Conservation (phyloP, 2,888 invertebrate genomes). For the Thecophora atra region DNA sequence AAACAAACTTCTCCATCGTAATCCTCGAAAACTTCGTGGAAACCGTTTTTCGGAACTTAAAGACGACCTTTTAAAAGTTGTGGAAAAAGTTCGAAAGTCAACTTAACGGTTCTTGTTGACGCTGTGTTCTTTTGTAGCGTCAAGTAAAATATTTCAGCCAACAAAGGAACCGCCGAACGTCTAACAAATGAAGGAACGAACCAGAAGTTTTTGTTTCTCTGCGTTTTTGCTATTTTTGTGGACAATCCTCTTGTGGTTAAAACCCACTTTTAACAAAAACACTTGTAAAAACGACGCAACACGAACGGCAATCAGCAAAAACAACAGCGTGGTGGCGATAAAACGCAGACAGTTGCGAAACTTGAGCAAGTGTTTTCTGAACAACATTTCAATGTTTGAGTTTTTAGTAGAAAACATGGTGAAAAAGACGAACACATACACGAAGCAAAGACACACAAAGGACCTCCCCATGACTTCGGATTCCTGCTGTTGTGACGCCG, state of each 20-base stretch:
- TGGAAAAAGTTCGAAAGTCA: not conserved
- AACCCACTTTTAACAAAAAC: constrained; percentile 4
- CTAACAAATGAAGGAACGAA: not conserved
- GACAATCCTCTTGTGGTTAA: not conserved
- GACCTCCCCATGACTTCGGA: not conserved
- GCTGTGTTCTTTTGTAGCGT: not conserved
- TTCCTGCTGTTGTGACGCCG: not conserved
- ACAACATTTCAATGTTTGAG: constrained; percentile 14
- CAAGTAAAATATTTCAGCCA: not conserved
- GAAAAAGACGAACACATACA: constrained; percentile 1
- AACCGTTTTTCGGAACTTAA: not conserved
- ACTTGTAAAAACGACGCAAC: constrained; percentile 3
- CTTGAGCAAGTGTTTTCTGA: constrained; percentile 14
- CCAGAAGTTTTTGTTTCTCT: not conserved
- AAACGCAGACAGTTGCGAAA: constrained; percentile 14
- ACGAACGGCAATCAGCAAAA: constrained; percentile 7
- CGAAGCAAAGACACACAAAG: not conserved
- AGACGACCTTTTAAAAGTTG: not conserved
- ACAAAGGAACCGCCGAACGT: too few relatives aligned
- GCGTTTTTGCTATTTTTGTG: constrained; percentile 9
- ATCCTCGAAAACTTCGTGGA: not conserved
- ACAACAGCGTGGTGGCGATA: not conserved
- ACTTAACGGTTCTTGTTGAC: not conserved
- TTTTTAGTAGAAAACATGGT: not conserved
- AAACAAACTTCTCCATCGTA: too few relatives aligned